phyloP scores from a whole-genome alignment of 2,113 vertebrate species.

The Nanorana parkeri region DNA sequence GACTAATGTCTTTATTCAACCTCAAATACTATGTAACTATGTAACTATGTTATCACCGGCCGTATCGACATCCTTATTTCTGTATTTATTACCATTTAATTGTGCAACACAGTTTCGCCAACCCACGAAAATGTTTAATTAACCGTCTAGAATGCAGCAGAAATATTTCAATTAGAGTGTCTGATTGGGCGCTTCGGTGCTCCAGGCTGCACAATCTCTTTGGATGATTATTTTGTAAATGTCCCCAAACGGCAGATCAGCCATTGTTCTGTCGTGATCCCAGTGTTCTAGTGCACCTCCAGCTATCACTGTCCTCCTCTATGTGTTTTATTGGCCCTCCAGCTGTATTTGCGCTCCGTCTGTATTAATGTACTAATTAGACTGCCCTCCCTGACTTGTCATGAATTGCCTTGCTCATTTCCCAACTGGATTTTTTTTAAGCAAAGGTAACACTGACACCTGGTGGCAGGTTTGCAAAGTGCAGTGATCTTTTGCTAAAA shows the following conservation, averaged over 20 bases:
- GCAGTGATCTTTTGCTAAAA: neutral
- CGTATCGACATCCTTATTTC: no score
- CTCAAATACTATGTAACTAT: no score
- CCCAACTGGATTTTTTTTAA: neutral
- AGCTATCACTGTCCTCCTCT: neutral
- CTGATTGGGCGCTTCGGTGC: no score
- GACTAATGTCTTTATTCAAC: no score
- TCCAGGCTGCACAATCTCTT: neutral
- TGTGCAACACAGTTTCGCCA: no score
- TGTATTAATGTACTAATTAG: neutral
- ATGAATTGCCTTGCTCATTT: neutral
- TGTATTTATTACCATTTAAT: no score
- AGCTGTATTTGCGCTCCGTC: neutral
- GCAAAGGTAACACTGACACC: conserved; percentile 14
- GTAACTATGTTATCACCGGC: no score
- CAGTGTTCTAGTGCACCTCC: neutral
- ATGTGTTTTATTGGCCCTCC: neutral
- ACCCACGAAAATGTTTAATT: no score
- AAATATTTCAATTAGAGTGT: no score
- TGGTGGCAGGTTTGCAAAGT: neutral
- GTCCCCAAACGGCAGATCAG: no score
- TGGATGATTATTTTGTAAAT: neutral
- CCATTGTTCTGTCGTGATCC: neutral
- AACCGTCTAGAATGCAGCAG: no score
- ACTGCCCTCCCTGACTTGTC: neutral